These are phyloP conservation scores for Periophthalmus magnuspinnatus DNA, from an alignment of 2,797 vertebrate species.

Conservation along the genomic window DNA sequence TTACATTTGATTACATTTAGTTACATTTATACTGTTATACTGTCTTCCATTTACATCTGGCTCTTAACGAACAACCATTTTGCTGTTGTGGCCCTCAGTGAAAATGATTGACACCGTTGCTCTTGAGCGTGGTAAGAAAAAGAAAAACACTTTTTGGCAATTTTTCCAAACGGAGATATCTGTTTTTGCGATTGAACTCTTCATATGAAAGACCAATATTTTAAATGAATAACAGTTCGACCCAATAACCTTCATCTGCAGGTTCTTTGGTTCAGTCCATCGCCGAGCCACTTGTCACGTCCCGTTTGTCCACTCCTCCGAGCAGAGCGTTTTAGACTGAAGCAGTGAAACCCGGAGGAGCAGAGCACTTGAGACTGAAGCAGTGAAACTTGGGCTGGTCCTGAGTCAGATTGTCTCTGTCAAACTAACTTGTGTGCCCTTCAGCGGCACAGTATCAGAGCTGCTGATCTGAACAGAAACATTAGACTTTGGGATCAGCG, in stretches of 20 bases:
- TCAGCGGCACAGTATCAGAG: slow-evolving; percentile 53
- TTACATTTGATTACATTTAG: no score
- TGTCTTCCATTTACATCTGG: no score
- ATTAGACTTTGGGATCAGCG: slow-evolving; percentile 65
- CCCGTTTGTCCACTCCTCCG: not conserved
- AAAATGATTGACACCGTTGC: no score
- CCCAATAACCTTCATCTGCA: not conserved
- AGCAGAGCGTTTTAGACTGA: not conserved
- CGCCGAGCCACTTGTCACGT: not conserved
- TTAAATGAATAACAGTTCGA: slow-evolving; percentile 1
- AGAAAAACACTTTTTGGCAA: no score
- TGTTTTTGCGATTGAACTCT: no score
- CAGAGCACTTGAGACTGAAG: slow-evolving; percentile 11
- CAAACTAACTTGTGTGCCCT: slow-evolving; percentile 50
- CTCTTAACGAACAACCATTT: no score
- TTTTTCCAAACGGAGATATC: no score
- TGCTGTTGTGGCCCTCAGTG: no score
- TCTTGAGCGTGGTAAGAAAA: no score
- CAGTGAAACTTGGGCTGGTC: slow-evolving; percentile 4
- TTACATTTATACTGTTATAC: no score
- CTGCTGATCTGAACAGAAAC: slow-evolving; percentile 65
- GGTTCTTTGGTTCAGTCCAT: not conserved
- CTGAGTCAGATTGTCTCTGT: slow-evolving; percentile 33
- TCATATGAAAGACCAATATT: not conserved
- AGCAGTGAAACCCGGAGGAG: not conserved